A percentile compares a stretch with the other conserved stretches of the same genome.
These are phyloP conservation scores for Leucoraja ocellata DNA, from an alignment of 2,797 vertebrate genomes.

Conservation along the genomic window DNA sequence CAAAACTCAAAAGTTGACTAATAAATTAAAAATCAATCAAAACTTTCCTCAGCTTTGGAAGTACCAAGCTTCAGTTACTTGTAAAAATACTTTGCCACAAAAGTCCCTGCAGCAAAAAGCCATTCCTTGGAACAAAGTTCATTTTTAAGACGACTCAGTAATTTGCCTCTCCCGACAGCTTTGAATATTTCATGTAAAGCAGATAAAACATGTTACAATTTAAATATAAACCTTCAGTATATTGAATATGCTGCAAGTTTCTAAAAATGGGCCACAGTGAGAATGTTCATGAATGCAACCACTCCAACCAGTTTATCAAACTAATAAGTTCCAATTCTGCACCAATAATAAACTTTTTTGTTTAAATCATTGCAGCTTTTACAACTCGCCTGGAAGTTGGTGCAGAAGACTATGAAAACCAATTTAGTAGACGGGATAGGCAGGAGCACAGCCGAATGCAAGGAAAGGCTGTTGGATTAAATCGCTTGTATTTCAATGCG, in stretches of 20 bases:
- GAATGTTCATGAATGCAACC: neutral
- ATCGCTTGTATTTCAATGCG: no score
- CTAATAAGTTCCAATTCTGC: no score
- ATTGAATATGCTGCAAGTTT: neutral
- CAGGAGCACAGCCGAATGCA: no score
- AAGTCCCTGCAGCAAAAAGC: neutral
- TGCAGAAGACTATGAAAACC: no score
- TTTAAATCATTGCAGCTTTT: no score
- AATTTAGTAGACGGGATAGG: no score
- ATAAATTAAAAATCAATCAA: neutral
- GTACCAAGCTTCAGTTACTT: neutral
- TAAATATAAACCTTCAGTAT: neutral
- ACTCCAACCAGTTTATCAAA: no score
- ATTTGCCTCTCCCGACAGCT: neutral
- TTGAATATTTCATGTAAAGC: neutral
- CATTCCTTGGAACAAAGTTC: neutral
- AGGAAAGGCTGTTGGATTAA: no score
- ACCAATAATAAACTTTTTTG: no score
- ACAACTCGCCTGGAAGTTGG: no score
- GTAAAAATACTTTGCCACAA: neutral
- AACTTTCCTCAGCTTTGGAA: neutral
- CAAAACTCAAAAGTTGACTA: neutral
- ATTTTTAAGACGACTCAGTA: neutral
- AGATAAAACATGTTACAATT: neutral
- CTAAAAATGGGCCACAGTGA: neutral